Percentiles rank a stretch among this genome's conserved stretches.
phyloP scores from a whole-genome alignment of 2,113 vertebrate genomes.

The Microtus pennsylvanicus region DNA sequence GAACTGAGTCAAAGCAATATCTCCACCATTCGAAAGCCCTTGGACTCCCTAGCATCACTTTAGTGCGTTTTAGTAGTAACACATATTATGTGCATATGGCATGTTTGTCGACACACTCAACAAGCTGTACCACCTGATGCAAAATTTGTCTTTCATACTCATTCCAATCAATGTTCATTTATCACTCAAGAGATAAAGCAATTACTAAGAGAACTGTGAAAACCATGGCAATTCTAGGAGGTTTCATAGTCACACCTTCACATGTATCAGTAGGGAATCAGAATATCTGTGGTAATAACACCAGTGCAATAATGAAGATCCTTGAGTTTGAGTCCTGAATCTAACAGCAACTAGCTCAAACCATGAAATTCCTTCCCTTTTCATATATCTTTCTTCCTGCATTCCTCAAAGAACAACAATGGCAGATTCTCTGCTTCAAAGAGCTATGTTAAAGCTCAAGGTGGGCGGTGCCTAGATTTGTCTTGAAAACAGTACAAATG shows the following conservation, averaged over 20 bases:
- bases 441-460: neutral
- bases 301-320: neutral
- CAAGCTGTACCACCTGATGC: neutral
- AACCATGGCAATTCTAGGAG: neutral
- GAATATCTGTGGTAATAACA: slow-evolving; percentile 18
- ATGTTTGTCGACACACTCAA: neutral
- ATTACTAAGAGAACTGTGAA: neutral
- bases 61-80: neutral
- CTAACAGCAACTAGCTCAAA: neutral
- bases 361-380: neutral
- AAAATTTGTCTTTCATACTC: neutral
- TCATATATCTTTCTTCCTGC: neutral
- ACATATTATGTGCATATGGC: neutral
- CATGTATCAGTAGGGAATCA: neutral
- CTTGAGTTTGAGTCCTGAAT: neutral
- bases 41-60: neutral
- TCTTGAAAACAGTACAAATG: slow-evolving; percentile 23
- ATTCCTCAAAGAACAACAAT: neutral
- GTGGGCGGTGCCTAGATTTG: neutral
- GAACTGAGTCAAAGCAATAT: neutral
- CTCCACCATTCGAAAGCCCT: neutral
- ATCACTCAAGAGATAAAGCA: neutral
- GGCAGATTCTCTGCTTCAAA: neutral
- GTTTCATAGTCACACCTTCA: neutral
- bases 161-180: neutral